These are phyloP conservation scores for Barnardius zonarius DNA, from an alignment of 2,113 vertebrate species.

Conservation along the genomic window DNA sequence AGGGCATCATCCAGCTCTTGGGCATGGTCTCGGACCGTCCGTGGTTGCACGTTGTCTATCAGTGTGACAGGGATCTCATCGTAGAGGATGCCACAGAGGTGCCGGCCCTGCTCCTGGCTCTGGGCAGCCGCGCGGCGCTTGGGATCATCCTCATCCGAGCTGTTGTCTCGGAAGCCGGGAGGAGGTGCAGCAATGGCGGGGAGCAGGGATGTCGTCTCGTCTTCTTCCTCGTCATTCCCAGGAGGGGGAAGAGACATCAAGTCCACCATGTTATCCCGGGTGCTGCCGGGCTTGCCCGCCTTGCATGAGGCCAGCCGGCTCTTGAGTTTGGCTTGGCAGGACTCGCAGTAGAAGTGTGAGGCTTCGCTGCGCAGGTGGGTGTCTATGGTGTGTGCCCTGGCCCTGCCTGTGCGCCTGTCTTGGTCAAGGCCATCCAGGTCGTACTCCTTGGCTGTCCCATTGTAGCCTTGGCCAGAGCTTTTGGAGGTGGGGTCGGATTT, in stretches of 20 bases:
- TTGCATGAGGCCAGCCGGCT: slow-evolving; percentile 68
- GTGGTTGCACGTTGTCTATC: slow-evolving; percentile 89
- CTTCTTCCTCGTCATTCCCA: slow-evolving; percentile 85
- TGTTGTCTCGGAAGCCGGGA: slow-evolving; percentile 96
- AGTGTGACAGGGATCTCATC: slow-evolving; percentile 93
- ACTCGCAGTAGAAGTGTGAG: slow-evolving; percentile 87
- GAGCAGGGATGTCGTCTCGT: slow-evolving; percentile 77
- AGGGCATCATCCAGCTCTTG: slow-evolving; percentile 96
- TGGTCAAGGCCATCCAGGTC: slow-evolving; percentile 67
- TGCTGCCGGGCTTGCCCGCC: slow-evolving; percentile 57
- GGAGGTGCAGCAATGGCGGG: slow-evolving; percentile 92
- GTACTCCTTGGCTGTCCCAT: slow-evolving; percentile 49
- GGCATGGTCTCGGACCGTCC: slow-evolving; percentile 93
- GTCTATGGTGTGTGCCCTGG: slow-evolving; percentile 86
- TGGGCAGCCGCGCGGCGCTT: slow-evolving; percentile 79
- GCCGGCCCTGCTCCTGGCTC: slow-evolving; percentile 70
- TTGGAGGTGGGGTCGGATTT: slow-evolving; percentile 94
- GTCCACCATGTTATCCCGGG: slow-evolving; percentile 88
- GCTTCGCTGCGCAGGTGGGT: slow-evolving; percentile 74
- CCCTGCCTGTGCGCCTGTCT: slow-evolving; percentile 79
- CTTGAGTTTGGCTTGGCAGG: slow-evolving; percentile 89
- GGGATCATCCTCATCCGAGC: slow-evolving; percentile 93
- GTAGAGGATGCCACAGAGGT: slow-evolving; percentile 75
- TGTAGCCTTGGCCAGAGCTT: slow-evolving; percentile 82
- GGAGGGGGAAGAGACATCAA: slow-evolving; percentile 92